Evolutionary conservation across 2,888 invertebrate species (phyloP), one percentile per base, ranked within the genome.

Genomic region (Muscina levida): DNA sequence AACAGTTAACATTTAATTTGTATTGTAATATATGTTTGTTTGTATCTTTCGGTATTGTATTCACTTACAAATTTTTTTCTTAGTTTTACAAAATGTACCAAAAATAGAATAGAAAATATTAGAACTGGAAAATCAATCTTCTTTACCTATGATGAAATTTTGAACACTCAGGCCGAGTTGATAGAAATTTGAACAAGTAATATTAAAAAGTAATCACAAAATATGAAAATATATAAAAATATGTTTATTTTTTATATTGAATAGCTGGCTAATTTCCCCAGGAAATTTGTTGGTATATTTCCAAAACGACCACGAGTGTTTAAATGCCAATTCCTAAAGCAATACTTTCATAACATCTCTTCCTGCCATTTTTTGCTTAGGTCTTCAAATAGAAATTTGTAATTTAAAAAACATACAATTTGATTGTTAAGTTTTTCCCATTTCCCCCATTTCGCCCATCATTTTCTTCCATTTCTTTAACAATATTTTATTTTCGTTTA

Each of bases 1-100:
- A 81, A 81, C 81, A 81, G 81, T 81, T 81, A 81, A 81, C 81
- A 81, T 72, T 3, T 77, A 77, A 80, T 62, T 22, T 62, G 62
- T 62, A 31, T 22, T 62, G 39, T 62, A 42, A 5, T 42, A 26
- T 57, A 57, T 15, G 26, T 56, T 26, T 13, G 24, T 26, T 15
- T 73, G 77, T 81, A 71, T 72, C 72, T 76, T 53, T 57, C 37
- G 37, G n/a, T 68, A 19, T 68, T 39, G 48, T 67, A 37, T 68
- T 66, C 6, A 39, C 15, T 31, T 44, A 24, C 13, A 39, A 19
- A 19, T 57, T n/a, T 31, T 48, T n/a, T 59, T 51, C 19, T 17
- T n/a, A 37, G 6, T 51, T 51, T 59, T 39, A 51, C 39, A 53
- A 68, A 68, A 53, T 37, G 37, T 48, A 31, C n/a, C 37, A 59